A percentile compares a stretch with the other conserved stretches of the same genome.
These are phyloP conservation scores for Limonius californicus DNA, from an alignment of 1,140 invertebrate genomes.

Conservation along the genomic window DNA sequence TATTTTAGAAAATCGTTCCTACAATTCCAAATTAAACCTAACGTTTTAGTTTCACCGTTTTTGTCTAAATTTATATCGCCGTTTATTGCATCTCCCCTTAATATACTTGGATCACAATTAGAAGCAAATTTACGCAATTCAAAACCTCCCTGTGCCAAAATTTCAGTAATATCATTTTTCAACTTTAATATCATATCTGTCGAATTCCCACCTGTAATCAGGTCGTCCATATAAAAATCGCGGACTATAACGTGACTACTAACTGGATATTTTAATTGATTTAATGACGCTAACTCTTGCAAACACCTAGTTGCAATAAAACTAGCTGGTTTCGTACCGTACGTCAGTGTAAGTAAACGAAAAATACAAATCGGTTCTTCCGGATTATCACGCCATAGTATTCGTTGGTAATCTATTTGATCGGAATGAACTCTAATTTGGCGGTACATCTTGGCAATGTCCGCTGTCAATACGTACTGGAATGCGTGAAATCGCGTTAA, in stretches of 20 bases:
- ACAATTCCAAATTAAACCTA: slow-evolving; percentile 15
- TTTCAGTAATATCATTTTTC: not conserved
- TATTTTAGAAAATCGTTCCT: not conserved
- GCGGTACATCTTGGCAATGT: slow-evolving; percentile 37
- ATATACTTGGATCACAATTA: not conserved
- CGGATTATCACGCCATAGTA: slow-evolving; percentile 36
- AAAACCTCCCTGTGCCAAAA: not conserved
- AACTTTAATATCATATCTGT: not conserved
- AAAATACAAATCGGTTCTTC: slow-evolving; percentile 21
- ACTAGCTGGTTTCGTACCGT: slow-evolving; percentile 37
- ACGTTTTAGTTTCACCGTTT: slow-evolving; percentile 13
- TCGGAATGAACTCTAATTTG: slow-evolving; percentile 37
- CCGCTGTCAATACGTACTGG: slow-evolving; percentile 29
- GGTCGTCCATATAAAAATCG: slow-evolving; percentile 50
- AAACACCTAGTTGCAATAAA: slow-evolving; percentile 42
- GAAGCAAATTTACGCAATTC: not conserved
- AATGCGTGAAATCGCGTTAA: slow-evolving; percentile 45
- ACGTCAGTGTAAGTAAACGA: slow-evolving; percentile 31
- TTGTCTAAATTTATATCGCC: not conserved
- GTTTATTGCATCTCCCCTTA: not conserved
- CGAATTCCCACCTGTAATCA: slow-evolving; percentile 30
- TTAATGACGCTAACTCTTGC: slow-evolving; percentile 35
- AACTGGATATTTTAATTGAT: slow-evolving; percentile 24
- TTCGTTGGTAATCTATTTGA: slow-evolving; percentile 39
- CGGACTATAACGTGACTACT: slow-evolving; percentile 29